These are phyloP conservation scores for Phasia obesa DNA, from an alignment of 2,888 invertebrate species.

Conservation along the genomic window DNA sequence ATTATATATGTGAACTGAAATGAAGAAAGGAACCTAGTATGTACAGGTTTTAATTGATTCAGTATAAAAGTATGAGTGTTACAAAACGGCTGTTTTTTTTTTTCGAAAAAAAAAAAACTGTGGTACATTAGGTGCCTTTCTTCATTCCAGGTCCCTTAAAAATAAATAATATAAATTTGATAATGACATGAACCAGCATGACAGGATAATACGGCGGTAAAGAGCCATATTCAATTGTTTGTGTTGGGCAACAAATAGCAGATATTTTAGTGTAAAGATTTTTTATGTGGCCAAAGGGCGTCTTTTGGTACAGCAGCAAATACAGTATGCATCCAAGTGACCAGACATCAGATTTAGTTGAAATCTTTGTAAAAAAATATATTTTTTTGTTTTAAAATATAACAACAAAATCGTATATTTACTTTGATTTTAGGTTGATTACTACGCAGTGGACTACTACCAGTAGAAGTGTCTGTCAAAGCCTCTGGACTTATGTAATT, in stretches of 20 bases:
- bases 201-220: constrained; percentile 83
- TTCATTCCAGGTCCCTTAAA: no score
- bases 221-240: constrained; percentile 89
- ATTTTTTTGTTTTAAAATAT: not conserved
- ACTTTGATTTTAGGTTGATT: constrained; percentile 83
- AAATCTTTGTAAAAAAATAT: constrained; percentile 85
- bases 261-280: constrained; percentile 88
- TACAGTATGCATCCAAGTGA: constrained; percentile 98
- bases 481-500: constrained; percentile 99
- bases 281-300: constrained; percentile 94
- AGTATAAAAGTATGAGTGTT: no score
- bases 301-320: constrained; percentile 93
- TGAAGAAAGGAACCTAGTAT: no score
- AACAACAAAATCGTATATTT: constrained; percentile 18
- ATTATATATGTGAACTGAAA: not conserved
- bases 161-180: not conserved
- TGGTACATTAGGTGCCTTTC: no score
- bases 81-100: no score
- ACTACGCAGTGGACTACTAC: constrained; percentile 81
- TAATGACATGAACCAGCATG: constrained; percentile 80
- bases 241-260: constrained; percentile 89
- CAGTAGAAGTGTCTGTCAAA: constrained; percentile 86
- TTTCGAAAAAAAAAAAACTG: no score
- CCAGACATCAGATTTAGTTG: constrained; percentile 97
- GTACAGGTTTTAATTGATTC: no score